Percentiles rank a stretch among this genome's conserved stretches.
These are phyloP conservation scores for Melanotaenia maccullochi DNA, from an alignment of 2,797 vertebrate genomes.

Conservation along the genomic window DNA sequence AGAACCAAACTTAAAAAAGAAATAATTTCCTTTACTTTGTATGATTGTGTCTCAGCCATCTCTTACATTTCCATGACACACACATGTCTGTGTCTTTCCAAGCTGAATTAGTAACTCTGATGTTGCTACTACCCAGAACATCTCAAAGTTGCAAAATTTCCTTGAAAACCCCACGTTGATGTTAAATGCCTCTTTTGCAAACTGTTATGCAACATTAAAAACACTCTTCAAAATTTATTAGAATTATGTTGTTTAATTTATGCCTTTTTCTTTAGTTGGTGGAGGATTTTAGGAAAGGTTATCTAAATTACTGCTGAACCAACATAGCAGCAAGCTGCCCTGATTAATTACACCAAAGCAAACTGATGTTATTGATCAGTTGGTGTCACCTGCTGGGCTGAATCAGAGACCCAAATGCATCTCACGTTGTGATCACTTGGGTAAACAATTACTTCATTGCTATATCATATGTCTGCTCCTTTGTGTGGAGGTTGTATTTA, in stretches of 20 bases:
- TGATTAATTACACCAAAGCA: conserved; percentile 8
- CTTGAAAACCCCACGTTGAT: not conserved
- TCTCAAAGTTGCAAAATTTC: not conserved
- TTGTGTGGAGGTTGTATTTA: not conserved
- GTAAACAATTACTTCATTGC: not conserved
- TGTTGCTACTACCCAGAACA: not conserved
- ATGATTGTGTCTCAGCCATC: conserved; percentile 10
- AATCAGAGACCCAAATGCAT: conserved; percentile 10
- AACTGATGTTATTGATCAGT: conserved; percentile 14
- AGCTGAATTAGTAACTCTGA: not conserved
- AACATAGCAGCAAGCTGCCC: not conserved
- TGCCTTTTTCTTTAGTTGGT: not conserved
- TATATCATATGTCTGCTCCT: not conserved
- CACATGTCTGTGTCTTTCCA: not conserved
- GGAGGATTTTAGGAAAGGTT: conserved; percentile 4
- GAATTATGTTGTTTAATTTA: not conserved
- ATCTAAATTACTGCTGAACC: not conserved
- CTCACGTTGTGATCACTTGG: conserved; percentile 1
- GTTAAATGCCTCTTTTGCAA: not conserved
- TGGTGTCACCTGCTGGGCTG: conserved; percentile 17
- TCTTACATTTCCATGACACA: not conserved
- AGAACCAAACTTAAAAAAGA: not conserved
- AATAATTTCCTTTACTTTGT: conserved; percentile 1
- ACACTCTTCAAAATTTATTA: not conserved
- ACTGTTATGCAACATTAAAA: not conserved